phyloP scores from a whole-genome alignment of 2,888 invertebrate species.

The Thymelicus sylvestris region DNA sequence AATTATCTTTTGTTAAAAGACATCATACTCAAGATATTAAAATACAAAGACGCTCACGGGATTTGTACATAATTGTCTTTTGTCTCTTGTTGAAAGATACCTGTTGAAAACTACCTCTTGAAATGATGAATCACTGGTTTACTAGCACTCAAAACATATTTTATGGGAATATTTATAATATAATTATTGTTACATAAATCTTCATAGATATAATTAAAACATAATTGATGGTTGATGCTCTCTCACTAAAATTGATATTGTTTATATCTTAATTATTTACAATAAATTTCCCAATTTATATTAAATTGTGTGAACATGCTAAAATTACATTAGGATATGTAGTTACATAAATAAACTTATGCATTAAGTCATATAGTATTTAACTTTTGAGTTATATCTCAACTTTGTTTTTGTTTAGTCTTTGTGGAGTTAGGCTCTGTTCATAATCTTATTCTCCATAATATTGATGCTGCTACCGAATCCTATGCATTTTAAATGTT shows the following conservation, averaged over 20 bases:
- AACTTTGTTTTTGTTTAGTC: too few relatives aligned
- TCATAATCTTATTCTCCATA: background rate
- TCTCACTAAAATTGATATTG: background rate
- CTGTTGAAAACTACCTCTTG: constrained; percentile 24
- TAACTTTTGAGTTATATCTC: too few relatives aligned
- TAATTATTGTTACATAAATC: background rate
- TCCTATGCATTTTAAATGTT: too few relatives aligned
- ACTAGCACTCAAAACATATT: constrained; percentile 19
- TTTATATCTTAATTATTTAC: background rate
- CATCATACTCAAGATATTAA: background rate
- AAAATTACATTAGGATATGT: background rate
- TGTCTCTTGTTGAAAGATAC: constrained; percentile 10
- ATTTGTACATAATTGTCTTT: too few relatives aligned
- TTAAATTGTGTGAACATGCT: background rate
- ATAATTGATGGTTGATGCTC: background rate
- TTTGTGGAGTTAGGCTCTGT: too few relatives aligned
- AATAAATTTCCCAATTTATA: background rate
- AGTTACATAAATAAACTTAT: background rate
- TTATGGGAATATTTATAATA: constrained; percentile 13
- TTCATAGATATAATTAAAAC: background rate
- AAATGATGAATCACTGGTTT: constrained; percentile 26
- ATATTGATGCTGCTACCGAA: background rate
- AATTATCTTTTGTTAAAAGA: background rate
- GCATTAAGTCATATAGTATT: background rate
- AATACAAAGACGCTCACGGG: too few relatives aligned